Conservation (phyloP, 1,140 invertebrate genomes). For the Acromyrmex heyeri region DNA sequence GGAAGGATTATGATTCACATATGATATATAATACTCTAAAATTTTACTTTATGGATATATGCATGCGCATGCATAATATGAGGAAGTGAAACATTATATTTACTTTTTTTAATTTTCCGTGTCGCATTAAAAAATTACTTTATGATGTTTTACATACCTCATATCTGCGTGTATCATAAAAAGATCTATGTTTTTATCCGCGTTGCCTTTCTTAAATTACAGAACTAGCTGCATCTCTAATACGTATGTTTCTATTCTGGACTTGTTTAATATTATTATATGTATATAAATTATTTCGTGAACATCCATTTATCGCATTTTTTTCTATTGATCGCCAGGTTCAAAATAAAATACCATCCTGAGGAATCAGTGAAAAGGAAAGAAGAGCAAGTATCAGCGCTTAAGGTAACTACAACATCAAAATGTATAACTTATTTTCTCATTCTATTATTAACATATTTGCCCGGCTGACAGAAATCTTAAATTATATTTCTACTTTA, state of each 20-base stretch:
- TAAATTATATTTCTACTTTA: constrained; percentile 82
- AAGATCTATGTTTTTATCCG: constrained; percentile 34
- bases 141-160: neutral
- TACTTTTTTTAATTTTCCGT: neutral
- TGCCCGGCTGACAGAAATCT: neutral
- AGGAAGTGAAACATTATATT: constrained; percentile 1
- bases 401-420: constrained; percentile 89
- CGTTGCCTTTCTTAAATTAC: constrained; percentile 53
- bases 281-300: constrained; percentile 47
- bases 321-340: constrained; percentile 90
- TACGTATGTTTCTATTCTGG: constrained; percentile 61
- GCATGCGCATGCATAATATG: constrained; percentile 16
- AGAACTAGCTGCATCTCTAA: constrained; percentile 48
- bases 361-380: constrained; percentile 97
- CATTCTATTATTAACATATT: constrained; percentile 10
- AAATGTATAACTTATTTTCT: constrained; percentile 10
- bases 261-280: constrained; percentile 50
- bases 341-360: constrained; percentile 99
- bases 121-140: neutral
- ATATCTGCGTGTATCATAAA: constrained; percentile 26
- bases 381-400: constrained; percentile 93
- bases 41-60: constrained; percentile 27
- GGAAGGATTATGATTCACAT: neutral
- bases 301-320: constrained; percentile 66
- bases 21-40: neutral